These are phyloP conservation scores for Malurus splendens DNA, from an alignment of 2,797 vertebrate genomes.

Conservation along the genomic window DNA sequence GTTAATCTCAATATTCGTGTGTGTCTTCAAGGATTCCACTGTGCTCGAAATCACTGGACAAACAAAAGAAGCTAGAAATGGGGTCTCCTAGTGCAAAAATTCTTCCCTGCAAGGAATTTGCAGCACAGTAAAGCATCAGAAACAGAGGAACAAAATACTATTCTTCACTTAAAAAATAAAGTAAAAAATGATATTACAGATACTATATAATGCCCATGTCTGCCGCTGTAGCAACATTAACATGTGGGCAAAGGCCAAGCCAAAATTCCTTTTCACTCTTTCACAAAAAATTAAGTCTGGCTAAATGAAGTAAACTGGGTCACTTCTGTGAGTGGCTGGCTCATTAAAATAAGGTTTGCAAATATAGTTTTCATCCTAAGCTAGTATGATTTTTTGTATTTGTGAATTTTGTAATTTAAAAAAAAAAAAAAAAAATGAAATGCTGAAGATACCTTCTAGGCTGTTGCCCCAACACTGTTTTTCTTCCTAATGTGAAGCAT, in stretches of 20 bases:
- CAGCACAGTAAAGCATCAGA: not conserved
- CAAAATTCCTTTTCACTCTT: not conserved
- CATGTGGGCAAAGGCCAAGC: not conserved
- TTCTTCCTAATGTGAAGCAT: not conserved
- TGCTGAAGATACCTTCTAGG: not conserved
- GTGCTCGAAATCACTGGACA: not conserved
- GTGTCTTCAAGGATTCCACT: not conserved
- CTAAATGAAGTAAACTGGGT: not conserved
- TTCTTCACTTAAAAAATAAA: not conserved
- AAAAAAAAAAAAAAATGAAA: not conserved
- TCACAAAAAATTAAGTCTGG: not conserved
- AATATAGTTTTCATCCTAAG: not conserved
- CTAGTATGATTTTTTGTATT: not conserved
- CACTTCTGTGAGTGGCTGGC: accelerated
- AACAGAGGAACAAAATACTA: not conserved
- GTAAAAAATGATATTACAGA: not conserved
- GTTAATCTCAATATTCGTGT: not conserved
- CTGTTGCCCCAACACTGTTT: accelerated
- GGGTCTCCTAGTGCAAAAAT: not conserved
- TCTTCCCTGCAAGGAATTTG: not conserved
- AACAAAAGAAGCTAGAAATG: not conserved
- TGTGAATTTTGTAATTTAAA: not conserved
- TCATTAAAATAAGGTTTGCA: not conserved
- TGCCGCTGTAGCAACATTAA: not conserved
- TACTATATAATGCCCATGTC: not conserved